phyloP scores from a whole-genome alignment of 2,888 invertebrate species.

The Acrobasis repandana region DNA sequence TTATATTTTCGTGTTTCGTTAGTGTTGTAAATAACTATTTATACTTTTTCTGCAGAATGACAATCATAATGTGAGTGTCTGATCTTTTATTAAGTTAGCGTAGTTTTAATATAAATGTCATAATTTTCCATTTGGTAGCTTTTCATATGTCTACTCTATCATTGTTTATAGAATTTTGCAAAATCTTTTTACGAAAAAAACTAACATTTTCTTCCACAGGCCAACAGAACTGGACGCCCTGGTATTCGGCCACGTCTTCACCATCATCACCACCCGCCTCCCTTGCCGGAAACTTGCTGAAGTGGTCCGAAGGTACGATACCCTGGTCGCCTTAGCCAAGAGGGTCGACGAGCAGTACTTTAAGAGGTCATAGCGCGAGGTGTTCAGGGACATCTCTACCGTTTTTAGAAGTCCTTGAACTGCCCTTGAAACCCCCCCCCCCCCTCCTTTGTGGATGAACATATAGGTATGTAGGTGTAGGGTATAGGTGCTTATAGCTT shows the following conservation, averaged over 20 bases:
- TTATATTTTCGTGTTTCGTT: neutral
- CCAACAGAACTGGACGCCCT: constrained; percentile 98
- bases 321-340: constrained; percentile 91
- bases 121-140: too few relatives aligned
- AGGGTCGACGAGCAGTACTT: constrained; percentile 93
- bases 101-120: neutral
- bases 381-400: constrained; percentile 75
- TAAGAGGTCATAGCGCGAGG: constrained; percentile 75
- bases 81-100: neutral
- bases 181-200: too few relatives aligned
- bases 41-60: neutral
- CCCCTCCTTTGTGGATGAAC: neutral
- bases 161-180: too few relatives aligned
- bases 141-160: too few relatives aligned
- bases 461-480: too few relatives aligned
- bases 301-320: constrained; percentile 88
- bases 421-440: neutral
- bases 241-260: constrained; percentile 98
- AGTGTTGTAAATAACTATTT: neutral
- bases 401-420: constrained; percentile 71
- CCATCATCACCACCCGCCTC: constrained; percentile 94
- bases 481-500: too few relatives aligned
- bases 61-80: neutral
- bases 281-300: constrained; percentile 92
- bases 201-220: constrained; percentile 63